Percentiles rank a stretch among this genome's conserved stretches.
Evolutionary conservation across 2,797 vertebrate genomes (phyloP).

Genomic region (Diglossa cyanea): DNA sequence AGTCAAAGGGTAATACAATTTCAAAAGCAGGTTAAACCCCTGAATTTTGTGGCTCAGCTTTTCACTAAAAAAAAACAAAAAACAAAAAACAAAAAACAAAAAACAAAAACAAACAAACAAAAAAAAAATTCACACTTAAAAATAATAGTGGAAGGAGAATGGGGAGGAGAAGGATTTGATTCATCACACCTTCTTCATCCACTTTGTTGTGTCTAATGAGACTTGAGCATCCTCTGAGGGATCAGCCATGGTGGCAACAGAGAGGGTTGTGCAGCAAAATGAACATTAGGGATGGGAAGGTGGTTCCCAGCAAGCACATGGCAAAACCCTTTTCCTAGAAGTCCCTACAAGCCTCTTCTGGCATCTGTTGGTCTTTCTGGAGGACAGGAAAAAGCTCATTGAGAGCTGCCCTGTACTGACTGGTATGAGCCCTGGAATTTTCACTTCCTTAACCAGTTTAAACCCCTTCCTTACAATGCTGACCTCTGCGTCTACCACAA

Average conservation of each 20-base stretch:
- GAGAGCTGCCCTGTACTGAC: not conserved
- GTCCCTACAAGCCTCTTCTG: not conserved
- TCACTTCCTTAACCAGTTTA: not conserved
- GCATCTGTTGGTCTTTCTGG: not conserved
- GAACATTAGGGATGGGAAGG: not conserved
- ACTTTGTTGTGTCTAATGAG: not conserved
- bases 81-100: too few species aligned
- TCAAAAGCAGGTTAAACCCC: not conserved
- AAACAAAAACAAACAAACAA: not conserved
- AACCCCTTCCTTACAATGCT: not conserved
- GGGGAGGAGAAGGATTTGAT: not conserved
- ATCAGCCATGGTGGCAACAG: not conserved
- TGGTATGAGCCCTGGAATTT: not conserved
- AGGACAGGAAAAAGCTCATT: not conserved
- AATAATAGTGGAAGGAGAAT: not conserved
- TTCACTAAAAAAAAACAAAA: too few species aligned
- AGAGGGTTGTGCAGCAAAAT: not conserved
- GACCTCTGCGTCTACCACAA: not conserved
- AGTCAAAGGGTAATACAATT: not conserved
- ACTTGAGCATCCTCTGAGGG: not conserved
- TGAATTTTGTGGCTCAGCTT: not conserved
- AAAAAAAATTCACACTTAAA: too few species aligned
- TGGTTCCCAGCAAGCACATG: rapidly evolving
- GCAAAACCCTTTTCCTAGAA: not conserved
- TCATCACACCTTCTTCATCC: not conserved